Evolutionary conservation across 2,888 invertebrate species (phyloP).

Genomic region (Aphidoletes aphidimyza): DNA sequence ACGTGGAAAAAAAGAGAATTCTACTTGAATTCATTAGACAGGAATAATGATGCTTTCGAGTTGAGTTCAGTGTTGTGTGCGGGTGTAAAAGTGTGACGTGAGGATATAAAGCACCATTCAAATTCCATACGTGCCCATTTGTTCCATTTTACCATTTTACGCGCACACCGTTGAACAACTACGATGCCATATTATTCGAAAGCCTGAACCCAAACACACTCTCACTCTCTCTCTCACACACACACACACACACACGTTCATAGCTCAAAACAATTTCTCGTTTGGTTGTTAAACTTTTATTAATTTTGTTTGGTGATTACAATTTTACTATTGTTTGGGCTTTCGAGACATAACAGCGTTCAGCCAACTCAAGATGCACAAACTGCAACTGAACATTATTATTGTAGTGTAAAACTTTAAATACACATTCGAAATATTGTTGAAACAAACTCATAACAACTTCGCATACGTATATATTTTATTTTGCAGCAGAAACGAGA

Average conservation of each 20-base stretch:
- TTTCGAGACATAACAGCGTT: background rate
- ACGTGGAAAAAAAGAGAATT: background rate
- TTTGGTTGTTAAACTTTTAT: constrained; percentile 41
- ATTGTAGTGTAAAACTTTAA: constrained; percentile 9
- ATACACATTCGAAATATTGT: background rate
- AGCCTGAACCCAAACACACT: background rate
- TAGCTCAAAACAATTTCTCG: too few species aligned
- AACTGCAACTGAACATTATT: background rate
- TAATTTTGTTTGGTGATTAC: constrained; percentile 43
- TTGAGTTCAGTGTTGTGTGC: background rate
- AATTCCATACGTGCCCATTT: constrained; percentile 23
- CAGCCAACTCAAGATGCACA: background rate
- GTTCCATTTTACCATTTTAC: background rate
- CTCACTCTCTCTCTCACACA: background rate
- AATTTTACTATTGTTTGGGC: constrained; percentile 5
- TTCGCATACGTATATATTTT: too few species aligned
- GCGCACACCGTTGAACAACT: background rate
- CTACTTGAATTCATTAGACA: constrained; percentile 37
- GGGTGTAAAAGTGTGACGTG: background rate
- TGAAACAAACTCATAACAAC: constrained; percentile 23
- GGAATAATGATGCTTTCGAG: constrained; percentile 6
- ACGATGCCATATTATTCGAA: background rate
- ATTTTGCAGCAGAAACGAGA: background rate
- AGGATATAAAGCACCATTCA: constrained; percentile 14
- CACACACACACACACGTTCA: too few species aligned